Conservation (phyloP, 1,140 invertebrate genomes). For the Zaprionus inermis region DNA sequence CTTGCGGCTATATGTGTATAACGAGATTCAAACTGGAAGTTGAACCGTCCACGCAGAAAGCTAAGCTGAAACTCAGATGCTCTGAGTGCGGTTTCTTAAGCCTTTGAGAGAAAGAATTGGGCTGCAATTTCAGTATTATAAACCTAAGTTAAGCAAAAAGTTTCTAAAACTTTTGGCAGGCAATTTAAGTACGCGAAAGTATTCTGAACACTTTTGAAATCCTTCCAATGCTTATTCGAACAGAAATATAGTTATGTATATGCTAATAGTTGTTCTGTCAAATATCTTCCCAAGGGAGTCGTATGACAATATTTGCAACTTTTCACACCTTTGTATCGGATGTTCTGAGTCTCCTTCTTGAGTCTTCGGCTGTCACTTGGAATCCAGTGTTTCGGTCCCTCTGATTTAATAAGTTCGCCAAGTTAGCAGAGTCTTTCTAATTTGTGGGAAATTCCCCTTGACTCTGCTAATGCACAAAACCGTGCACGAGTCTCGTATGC, state of each 20-base stretch:
- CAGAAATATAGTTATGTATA: too few species aligned
- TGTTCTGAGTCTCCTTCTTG: background rate
- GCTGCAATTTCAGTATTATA: background rate
- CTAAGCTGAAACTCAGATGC: background rate
- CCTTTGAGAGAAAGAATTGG: background rate
- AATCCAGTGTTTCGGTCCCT: background rate
- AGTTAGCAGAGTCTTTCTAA: slow-evolving; percentile 1
- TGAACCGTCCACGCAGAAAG: background rate
- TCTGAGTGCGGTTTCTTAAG: background rate
- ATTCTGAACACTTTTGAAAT: background rate
- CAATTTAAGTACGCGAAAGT: too few species aligned
- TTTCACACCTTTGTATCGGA: background rate
- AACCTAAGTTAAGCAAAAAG: background rate
- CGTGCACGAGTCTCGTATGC: background rate
- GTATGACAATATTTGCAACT: background rate
- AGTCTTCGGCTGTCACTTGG: slow-evolving; percentile 3
- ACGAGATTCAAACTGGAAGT: background rate
- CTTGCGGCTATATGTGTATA: slow-evolving; percentile 1
- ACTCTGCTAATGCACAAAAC: background rate
- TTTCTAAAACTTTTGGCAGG: too few species aligned
- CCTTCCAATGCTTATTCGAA: too few species aligned
- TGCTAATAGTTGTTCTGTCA: too few species aligned
- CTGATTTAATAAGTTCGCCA: background rate
- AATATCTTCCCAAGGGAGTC: background rate
- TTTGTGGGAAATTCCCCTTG: background rate